Conservation (phyloP, 2,797 vertebrate genomes). For the Taenioides sp. region DNA sequence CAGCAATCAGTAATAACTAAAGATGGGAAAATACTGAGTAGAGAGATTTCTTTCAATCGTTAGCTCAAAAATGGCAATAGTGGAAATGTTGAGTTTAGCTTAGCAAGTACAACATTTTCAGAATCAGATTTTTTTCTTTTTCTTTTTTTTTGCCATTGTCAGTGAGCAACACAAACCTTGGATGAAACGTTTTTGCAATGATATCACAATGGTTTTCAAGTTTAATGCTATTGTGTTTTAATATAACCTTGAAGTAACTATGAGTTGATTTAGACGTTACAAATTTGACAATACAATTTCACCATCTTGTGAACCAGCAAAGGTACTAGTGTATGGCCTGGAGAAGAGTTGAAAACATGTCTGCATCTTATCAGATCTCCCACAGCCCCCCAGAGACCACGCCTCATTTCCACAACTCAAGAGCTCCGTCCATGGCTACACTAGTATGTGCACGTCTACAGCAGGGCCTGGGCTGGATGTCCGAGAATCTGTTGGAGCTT, state of each 20-base stretch:
- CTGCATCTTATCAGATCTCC: slow-evolving; percentile 22
- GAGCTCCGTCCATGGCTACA: slow-evolving; percentile 40
- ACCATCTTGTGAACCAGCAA: not conserved
- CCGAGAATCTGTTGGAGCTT: slow-evolving; percentile 42
- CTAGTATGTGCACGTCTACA: slow-evolving; percentile 27
- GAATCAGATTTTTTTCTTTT: no score
- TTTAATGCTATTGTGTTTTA: not conserved
- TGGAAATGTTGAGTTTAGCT: no score
- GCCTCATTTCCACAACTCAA: not conserved
- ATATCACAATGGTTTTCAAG: no score
- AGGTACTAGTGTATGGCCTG: not conserved
- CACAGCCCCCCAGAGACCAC: slow-evolving; percentile 7
- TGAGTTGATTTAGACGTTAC: not conserved
- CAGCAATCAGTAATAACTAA: not conserved
- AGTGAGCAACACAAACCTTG: no score
- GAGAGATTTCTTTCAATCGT: no score
- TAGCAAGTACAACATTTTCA: no score
- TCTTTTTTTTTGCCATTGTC: no score
- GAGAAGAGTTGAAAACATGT: slow-evolving; percentile 15
- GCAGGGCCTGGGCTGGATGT: slow-evolving; percentile 52
- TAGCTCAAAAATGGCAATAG: no score
- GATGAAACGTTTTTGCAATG: no score
- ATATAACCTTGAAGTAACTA: no score
- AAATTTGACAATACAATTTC: not conserved
- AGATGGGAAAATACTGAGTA: not conserved